These are phyloP conservation scores for Dolichotis patagonum DNA, from an alignment of 2,113 vertebrate genomes.

Conservation along the genomic window DNA sequence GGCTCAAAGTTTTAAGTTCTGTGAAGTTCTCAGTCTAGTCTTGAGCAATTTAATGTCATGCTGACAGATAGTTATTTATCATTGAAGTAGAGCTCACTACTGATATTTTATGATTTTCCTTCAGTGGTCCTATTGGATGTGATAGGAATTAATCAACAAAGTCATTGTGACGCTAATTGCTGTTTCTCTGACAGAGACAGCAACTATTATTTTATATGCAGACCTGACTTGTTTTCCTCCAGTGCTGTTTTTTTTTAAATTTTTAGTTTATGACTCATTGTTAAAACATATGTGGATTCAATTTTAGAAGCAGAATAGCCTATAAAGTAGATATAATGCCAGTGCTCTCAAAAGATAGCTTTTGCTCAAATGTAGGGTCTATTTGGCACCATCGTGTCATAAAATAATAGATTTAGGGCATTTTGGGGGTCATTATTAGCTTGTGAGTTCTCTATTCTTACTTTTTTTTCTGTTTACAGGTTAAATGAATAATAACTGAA, in stretches of 20 bases:
- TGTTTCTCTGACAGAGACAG: neutral
- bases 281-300: neutral
- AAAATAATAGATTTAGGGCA: neutral
- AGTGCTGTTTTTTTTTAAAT: neutral
- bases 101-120: slow-evolving; percentile 71
- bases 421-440: neutral
- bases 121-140: slow-evolving; percentile 60
- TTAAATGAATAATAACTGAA: slow-evolving; percentile 26
- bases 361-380: neutral
- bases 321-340: neutral
- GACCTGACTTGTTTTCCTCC: neutral
- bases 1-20: slow-evolving; percentile 43
- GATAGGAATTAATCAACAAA: slow-evolving; percentile 20
- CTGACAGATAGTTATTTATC: slow-evolving; percentile 53
- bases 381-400: neutral
- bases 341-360: neutral
- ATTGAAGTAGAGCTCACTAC: slow-evolving; percentile 41
- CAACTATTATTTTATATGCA: neutral
- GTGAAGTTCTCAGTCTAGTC: neutral
- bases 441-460: neutral
- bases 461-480: neutral
- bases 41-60: slow-evolving; percentile 49
- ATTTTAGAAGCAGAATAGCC: neutral
- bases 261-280: slow-evolving; percentile 7
- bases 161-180: neutral